Conservation (phyloP, 2,888 invertebrate genomes). For the Spilarctia lutea region DNA sequence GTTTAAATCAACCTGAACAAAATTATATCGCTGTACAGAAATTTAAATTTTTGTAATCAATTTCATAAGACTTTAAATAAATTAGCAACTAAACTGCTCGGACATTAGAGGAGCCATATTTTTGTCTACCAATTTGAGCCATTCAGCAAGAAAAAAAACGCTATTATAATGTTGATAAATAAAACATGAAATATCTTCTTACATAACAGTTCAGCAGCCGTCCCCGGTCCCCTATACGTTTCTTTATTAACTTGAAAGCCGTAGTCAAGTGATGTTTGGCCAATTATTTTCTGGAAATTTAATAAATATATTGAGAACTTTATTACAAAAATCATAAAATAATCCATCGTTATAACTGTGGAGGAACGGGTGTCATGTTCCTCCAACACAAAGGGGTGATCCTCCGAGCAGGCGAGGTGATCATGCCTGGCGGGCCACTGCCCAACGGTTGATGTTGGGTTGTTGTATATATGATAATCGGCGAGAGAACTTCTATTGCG, state of each 20-base stretch:
- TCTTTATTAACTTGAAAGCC: constrained; percentile 71
- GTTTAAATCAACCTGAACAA: too few species aligned
- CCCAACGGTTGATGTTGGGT: too few species aligned
- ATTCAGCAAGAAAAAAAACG: background rate
- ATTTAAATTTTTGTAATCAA: too few species aligned
- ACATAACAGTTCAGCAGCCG: constrained; percentile 87
- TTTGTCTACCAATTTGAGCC: background rate
- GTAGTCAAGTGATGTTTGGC: constrained; percentile 70
- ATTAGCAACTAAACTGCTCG: background rate
- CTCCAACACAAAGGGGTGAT: too few species aligned
- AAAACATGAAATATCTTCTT: constrained; percentile 59
- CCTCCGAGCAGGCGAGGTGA: too few species aligned
- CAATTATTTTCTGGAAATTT: constrained; percentile 68
- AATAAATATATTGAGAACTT: background rate
- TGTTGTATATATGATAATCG: too few species aligned
- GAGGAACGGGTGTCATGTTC: too few species aligned
- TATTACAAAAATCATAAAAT: too few species aligned
- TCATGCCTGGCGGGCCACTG: too few species aligned
- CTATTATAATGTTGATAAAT: background rate
- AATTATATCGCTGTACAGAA: too few species aligned
- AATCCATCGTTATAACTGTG: too few species aligned
- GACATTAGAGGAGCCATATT: background rate
- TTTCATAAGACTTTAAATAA: background rate
- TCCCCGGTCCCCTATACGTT: constrained; percentile 77
- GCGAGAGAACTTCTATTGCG: too few species aligned